phyloP scores from a whole-genome alignment of 1,140 invertebrate genomes.

The Heterodera schachtii region DNA sequence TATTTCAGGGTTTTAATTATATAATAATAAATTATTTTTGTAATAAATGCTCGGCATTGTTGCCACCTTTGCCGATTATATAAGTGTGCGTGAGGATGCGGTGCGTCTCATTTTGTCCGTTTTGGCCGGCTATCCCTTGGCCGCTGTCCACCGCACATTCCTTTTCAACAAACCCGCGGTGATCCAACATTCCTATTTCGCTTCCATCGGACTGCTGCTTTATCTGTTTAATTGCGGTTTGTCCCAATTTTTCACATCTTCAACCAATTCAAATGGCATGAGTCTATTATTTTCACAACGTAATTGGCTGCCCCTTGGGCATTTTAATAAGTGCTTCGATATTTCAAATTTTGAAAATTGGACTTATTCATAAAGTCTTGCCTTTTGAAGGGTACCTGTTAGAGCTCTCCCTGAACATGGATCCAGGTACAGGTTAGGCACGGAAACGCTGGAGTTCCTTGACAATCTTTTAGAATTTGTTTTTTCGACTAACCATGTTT shows the following conservation, averaged over 20 bases:
- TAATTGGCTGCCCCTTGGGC: neutral
- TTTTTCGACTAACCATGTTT: too few species aligned
- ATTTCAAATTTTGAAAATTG: too few species aligned
- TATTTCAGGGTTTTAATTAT: too few species aligned
- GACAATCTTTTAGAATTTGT: constrained; percentile 10
- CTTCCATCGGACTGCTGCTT: constrained; percentile 38
- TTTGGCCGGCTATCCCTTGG: constrained; percentile 48
- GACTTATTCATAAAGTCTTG: too few species aligned
- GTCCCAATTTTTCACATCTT: constrained; percentile 17
- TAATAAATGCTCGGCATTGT: neutral
- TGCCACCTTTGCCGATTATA: constrained; percentile 37
- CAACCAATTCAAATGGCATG: neutral
- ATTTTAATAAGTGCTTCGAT: constrained; percentile 9
- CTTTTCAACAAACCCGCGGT: constrained; percentile 45
- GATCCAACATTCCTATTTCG: constrained; percentile 48
- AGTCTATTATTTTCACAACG: too few species aligned
- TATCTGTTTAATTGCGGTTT: constrained; percentile 55
- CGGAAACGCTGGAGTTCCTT: too few species aligned
- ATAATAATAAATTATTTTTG: too few species aligned
- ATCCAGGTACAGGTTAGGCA: too few species aligned
- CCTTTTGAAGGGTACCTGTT: too few species aligned
- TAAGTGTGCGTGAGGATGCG: constrained; percentile 50
- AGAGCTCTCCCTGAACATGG: too few species aligned
- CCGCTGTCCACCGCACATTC: constrained; percentile 50
- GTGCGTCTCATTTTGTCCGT: constrained; percentile 50